These are phyloP conservation scores for Polymixis lichenea DNA, from an alignment of 2,888 invertebrate genomes.

Conservation along the genomic window DNA sequence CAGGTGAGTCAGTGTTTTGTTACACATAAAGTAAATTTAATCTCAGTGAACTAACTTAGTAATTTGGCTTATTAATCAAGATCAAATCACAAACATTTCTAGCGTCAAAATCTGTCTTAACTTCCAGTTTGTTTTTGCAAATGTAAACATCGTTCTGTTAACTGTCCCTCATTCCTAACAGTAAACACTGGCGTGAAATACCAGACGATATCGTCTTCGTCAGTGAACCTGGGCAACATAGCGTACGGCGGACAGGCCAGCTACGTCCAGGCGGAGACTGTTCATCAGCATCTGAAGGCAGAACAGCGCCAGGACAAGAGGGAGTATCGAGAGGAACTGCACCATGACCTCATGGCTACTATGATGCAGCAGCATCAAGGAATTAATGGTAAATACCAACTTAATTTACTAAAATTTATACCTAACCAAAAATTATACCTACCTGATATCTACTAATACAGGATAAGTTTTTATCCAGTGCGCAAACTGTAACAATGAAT, in stretches of 20 bases:
- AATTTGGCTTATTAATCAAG: neutral
- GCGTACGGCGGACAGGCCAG: conserved; percentile 85
- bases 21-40: neutral
- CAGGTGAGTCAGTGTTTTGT: conserved; percentile 73
- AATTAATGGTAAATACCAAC: conserved; percentile 52
- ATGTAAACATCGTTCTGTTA: conserved; percentile 32
- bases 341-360: conserved; percentile 90
- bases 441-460: too few species aligned
- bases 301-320: conserved; percentile 83
- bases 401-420: neutral
- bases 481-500: too few species aligned
- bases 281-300: conserved; percentile 80
- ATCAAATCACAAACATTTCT: neutral
- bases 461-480: too few species aligned
- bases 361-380: conserved; percentile 89
- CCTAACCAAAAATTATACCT: too few species aligned
- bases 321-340: conserved; percentile 88
- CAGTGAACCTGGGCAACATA: conserved; percentile 85
- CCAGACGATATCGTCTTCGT: conserved; percentile 88
- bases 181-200: conserved; percentile 88
- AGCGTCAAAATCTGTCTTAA: neutral
- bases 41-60: neutral
- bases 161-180: conserved; percentile 57
- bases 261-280: conserved; percentile 80
- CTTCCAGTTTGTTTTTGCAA: neutral